Evolutionary conservation across 2,113 vertebrate species (phyloP), one percentile per base, ranked within the genome.

Genomic region (Oncorhynchus nerka): DNA sequence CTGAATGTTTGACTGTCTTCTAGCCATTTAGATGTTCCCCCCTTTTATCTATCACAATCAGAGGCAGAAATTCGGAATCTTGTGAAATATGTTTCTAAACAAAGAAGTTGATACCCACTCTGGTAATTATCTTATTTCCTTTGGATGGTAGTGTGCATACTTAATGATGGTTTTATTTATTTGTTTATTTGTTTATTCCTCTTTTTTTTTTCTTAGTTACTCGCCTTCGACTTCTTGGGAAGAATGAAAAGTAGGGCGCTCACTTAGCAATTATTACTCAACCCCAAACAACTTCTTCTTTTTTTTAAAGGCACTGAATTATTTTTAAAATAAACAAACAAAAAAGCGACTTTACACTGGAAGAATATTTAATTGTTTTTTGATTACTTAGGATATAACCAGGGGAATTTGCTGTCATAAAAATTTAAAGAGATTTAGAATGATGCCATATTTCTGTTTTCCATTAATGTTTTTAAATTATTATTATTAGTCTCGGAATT

Each of bases 301-400:
- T 90, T 89, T 91, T 90, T 39, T 9, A 39, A 93, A 93, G 89
- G 89, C 88, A 78, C 81, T 84, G 90, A 90, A 93, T 93, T 91
- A 80, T 83, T 86, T 86, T 91, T 88, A 89, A 72, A 84, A 92
- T 88, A 94, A 93, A 93, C 92, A 93, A 92, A 92, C 91, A 90
- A 88, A 93, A 93, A 89, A 89, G 83, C 70, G 75, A 88, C 89
- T 93, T 91, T 92, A 88, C 89, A 90, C 84, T 78, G 85, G 88
- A 90, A 92, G 93, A 94, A 94, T 94, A 93, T 94, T 94, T 94
- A 94, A 94, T 94, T 93, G 93, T 93, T 94, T 94, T 94, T 94
- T 93, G 93, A 94, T 94, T 91, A 93, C 92, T 93, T 92, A 90
- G 90, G 87, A 91, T 89, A 76, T 91, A 87, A 91, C 91, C 91